These are phyloP conservation scores for Chorisops tibialis DNA, from an alignment of 2,888 invertebrate species.

Conservation along the genomic window DNA sequence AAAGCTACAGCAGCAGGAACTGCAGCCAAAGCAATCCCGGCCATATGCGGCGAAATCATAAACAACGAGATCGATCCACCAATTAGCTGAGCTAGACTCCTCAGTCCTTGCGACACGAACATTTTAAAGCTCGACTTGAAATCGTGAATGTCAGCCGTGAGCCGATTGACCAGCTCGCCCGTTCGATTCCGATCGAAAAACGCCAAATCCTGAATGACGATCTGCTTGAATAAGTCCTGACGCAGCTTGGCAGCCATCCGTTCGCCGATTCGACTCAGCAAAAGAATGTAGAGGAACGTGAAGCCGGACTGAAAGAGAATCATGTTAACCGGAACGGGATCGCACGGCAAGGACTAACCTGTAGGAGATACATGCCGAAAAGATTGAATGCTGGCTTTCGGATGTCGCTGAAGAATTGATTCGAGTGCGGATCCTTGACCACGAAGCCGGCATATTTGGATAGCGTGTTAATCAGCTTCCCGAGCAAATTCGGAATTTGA, in stretches of 20 bases:
- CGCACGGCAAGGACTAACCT: conserved; percentile 32
- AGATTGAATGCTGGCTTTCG: conserved; percentile 47
- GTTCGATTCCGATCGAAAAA: conserved; percentile 90
- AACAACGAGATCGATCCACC: conserved; percentile 58
- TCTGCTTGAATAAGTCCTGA: conserved; percentile 74
- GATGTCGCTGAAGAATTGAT: conserved; percentile 45
- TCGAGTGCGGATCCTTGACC: conserved; percentile 48
- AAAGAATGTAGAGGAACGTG: conserved; percentile 86
- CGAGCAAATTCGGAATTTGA: conserved; percentile 80
- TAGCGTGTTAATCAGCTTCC: conserved; percentile 76
- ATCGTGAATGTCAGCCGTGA: conserved; percentile 93
- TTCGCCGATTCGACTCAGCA: conserved; percentile 85
- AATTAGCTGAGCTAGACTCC: conserved; percentile 79
- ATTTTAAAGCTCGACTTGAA: conserved; percentile 96
- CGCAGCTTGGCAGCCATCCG: conserved; percentile 78
- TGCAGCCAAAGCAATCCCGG: conserved; percentile 76
- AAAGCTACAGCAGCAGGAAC: conserved; percentile 80
- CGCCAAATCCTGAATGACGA: conserved; percentile 80
- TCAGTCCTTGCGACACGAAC: conserved; percentile 85
- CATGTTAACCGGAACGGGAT: neutral
- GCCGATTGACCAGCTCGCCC: conserved; percentile 85
- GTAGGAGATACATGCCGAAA: conserved; percentile 48
- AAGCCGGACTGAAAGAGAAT: conserved; percentile 66
- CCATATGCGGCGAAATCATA: conserved; percentile 87
- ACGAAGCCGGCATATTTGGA: conserved; percentile 54